Conservation (phyloP, 2,888 invertebrate genomes). For the Caenorhabditis sp. region DNA sequence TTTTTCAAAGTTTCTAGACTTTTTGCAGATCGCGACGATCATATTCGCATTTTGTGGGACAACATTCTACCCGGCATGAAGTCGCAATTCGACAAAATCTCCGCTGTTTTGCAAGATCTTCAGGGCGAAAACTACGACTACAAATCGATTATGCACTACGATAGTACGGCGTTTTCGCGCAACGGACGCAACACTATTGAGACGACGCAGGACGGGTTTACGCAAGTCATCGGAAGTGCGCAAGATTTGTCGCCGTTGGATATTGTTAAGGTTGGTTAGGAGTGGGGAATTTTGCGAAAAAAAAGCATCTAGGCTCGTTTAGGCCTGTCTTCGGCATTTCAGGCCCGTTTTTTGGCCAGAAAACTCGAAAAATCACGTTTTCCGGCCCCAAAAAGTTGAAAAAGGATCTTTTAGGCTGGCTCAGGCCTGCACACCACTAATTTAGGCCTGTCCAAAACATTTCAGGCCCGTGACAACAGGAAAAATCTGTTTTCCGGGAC, state of each 20-base stretch:
- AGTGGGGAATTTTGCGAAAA: not conserved
- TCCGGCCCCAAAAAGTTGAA: not conserved
- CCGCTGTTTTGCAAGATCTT: constrained; percentile 61
- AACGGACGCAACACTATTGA: constrained; percentile 70
- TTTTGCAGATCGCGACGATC: constrained; percentile 72
- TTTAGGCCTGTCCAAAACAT: too few relatives aligned
- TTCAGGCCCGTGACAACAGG: too few relatives aligned
- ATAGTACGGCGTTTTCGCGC: constrained; percentile 68
- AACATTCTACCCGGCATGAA: constrained; percentile 71
- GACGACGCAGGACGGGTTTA: constrained; percentile 64
- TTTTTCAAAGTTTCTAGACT: constrained; percentile 1
- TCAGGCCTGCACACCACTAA: too few relatives aligned
- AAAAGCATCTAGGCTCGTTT: not conserved
- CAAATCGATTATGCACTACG: constrained; percentile 69
- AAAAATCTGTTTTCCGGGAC: too few relatives aligned
- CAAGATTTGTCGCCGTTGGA: constrained; percentile 66
- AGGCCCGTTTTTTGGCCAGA: not conserved
- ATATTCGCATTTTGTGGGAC: constrained; percentile 71
- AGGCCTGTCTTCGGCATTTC: too few relatives aligned
- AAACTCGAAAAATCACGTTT: not conserved
- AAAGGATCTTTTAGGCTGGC: too few relatives aligned
- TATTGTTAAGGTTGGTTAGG: constrained; percentile 59
- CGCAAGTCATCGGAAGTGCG: constrained; percentile 67
- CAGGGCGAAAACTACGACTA: constrained; percentile 70
- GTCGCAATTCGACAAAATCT: constrained; percentile 68